Base-by-base conservation (phyloP, 2,113 vertebrate genomes). In the Mugil cephalus region DNA sequence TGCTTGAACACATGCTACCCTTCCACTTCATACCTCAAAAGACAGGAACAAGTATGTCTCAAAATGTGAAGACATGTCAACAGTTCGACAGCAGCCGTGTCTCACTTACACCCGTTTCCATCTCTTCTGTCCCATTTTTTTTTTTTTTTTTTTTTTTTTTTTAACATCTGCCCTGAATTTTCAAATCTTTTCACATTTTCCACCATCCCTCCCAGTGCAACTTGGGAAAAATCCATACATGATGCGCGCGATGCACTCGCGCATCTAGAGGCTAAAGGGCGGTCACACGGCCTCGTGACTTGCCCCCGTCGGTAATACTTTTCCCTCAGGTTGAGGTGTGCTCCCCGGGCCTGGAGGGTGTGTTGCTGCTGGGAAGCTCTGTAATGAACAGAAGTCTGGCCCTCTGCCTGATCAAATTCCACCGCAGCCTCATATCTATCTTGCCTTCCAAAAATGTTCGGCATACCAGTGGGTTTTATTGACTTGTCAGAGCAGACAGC, bases 401-500 rank as follows among this genome's bases (percentile, higher is more conserved):
- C 83, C 86, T 13, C 62, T 85, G 87, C 91, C 83, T 90, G 92
- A 94, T 93, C 89, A 91, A 93, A 93, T 94, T 93, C 90, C 92
- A 80, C 75, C 55, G 30, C 76, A 71, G 88, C 79, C 85, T 91
- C 84, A 69, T 90, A 91, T 92, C 92, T 92, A 88, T 90, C 88
- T 87, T 81, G 82, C 86, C 89, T 93, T 93, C 89, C 91, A 87
- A 92, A 93, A 93, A 94, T 93, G 78, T 91, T 93, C 90, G 66
- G 90, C 93, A 94, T 94, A 93, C 93, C 93, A 93, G 90, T 71
- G 90, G 84, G 84, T 93, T 93, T 93, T 93, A 90, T 93, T 93
- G 93, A 93, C 93, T 92, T 94, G 93, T 93, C 86, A 87, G 91
- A 93, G 92, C 92, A 93, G 90, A 92, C 90, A 88, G 86, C 75